Conservation (phyloP, 2,888 invertebrate species). For the Erpobdella octoculata region DNA sequence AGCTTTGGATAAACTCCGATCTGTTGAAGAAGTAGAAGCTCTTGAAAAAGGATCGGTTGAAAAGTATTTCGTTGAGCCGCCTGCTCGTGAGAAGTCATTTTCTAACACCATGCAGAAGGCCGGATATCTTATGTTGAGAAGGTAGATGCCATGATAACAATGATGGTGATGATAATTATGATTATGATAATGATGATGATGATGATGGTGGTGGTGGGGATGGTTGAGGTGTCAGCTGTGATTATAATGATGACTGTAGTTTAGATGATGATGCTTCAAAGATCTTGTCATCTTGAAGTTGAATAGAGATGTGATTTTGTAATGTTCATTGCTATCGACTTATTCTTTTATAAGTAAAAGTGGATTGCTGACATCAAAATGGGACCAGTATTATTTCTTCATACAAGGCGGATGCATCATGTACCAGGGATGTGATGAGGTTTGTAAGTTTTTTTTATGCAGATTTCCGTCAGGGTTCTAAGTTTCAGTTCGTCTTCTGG, state of each 20-base stretch:
- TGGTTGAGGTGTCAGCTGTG: too few species aligned
- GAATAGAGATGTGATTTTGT: too few species aligned
- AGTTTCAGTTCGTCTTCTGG: too few species aligned
- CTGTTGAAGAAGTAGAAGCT: background rate
- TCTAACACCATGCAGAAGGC: background rate
- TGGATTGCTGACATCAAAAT: slow-evolving; percentile 50
- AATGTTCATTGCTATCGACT: too few species aligned
- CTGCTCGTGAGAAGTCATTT: background rate
- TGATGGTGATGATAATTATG: background rate
- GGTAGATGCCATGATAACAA: background rate
- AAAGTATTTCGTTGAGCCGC: background rate
- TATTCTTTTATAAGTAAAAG: slow-evolving; percentile 46
- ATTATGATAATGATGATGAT: background rate
- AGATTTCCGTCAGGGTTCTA: too few species aligned
- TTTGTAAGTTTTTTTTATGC: too few species aligned
- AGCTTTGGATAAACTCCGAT: background rate
- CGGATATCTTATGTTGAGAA: background rate
- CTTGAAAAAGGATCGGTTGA: background rate
- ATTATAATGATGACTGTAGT: too few species aligned
- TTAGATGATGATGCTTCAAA: too few species aligned
- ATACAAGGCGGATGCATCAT: slow-evolving; percentile 54
- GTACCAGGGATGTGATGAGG: slow-evolving; percentile 52
- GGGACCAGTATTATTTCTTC: slow-evolving; percentile 54
- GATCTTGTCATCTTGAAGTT: too few species aligned
- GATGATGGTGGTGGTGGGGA: too few species aligned